Conservation (phyloP, 2,888 invertebrate species). For the Harpagoxenus sublaevis region DNA sequence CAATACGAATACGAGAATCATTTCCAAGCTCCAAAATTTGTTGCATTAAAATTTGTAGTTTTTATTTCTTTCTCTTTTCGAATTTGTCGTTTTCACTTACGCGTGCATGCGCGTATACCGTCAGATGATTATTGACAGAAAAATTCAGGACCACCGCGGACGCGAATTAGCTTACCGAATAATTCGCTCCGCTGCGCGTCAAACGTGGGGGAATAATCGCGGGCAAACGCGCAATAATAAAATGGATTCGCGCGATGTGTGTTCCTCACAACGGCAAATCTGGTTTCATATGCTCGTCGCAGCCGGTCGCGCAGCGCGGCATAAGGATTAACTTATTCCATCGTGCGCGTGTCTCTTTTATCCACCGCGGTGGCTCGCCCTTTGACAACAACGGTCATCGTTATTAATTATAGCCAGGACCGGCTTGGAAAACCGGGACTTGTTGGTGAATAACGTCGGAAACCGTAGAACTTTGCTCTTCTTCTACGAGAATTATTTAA, state of each 20-base stretch:
- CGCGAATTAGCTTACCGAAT: constrained; percentile 6
- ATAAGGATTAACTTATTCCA: constrained; percentile 48
- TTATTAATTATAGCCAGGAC: constrained; percentile 25
- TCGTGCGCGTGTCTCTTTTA: constrained; percentile 35
- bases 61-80: not conserved
- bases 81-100: not conserved
- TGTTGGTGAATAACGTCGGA: not conserved
- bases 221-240: not conserved
- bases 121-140: not conserved
- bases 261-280: constrained; percentile 24
- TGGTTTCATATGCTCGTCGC: constrained; percentile 38
- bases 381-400: constrained; percentile 35
- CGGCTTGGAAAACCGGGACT: not conserved
- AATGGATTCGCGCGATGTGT: constrained; percentile 7
- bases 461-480: not conserved
- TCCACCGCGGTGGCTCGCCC: constrained; percentile 42
- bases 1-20: no score
- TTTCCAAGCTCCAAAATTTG: not conserved
- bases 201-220: constrained; percentile 2
- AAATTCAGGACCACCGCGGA: constrained; percentile 11
- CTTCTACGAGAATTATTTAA: not conserved
- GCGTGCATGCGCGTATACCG: no score
- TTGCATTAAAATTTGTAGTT: not conserved
- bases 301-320: not conserved
- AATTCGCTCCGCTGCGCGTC: constrained; percentile 13